Evolutionary conservation across 2,797 vertebrate genomes (phyloP), one percentile per base, ranked within the genome.

Genomic region (Buceros bicornis): DNA sequence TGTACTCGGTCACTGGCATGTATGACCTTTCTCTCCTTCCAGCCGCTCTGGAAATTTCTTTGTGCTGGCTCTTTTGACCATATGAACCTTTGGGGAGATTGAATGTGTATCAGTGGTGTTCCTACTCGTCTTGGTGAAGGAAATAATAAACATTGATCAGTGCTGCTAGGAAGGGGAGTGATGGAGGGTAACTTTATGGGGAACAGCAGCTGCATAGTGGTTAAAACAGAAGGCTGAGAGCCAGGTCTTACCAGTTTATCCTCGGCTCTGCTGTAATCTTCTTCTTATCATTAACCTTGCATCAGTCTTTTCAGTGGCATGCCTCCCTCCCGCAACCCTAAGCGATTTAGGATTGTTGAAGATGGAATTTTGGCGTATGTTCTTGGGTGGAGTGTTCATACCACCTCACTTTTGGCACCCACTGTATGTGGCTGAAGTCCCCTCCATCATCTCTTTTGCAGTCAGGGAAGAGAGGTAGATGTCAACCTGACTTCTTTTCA

Each of bases 211-310:
- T 95, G 88, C 8, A 1, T 25, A 85, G 71, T 74, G 65, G 83
- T 97, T 95, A 89, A 94, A 94, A 94, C 80, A 95, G 88, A 94
- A 84, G 74, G 77, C 81, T 87, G 45, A 78, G 83, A 53, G 57
- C 56, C 90, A 92, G 53, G 74, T 92, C 74, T 96, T 92, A 94
- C 13, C 83, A 84, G 64, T 95, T 96, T 96, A 95, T 95, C 93
- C 90, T 94, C 2, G 0, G 48, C 94, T 93, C 78, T 90, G 64
- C 83, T 88, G 57, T 82, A 78, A 92, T 89, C 94, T 89, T 88
- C 70, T 95, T 78, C 91, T 95, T 95, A 90, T 95, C 96, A 92
- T 82, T 94, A 93, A 80, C 82, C 88, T 95, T 89, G 78, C 37
- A 20, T 82, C 85, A 92, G 83, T 95, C 86, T 64, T 90, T 90